These are phyloP conservation scores for Bombus pyrosoma DNA, from an alignment of 1,140 invertebrate genomes.

Conservation along the genomic window DNA sequence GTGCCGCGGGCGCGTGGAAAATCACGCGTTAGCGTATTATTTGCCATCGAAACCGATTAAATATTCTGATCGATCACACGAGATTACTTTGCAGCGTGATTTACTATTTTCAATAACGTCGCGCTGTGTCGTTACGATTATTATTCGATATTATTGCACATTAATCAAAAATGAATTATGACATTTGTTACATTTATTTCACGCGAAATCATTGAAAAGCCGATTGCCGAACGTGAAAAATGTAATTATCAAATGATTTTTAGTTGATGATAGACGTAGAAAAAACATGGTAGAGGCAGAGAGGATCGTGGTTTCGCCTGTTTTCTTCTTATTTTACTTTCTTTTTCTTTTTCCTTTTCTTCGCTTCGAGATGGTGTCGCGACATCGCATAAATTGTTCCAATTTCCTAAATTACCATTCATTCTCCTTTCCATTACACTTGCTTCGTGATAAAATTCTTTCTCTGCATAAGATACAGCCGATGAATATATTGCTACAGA, in stretches of 20 bases:
- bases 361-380: background rate
- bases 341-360: background rate
- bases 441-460: background rate
- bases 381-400: background rate
- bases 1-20: background rate
- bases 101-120: background rate
- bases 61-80: background rate
- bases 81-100: background rate
- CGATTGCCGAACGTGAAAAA: too few relatives aligned
- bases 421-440: background rate
- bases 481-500: background rate
- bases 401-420: slow-evolving; percentile 29
- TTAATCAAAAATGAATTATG: too few relatives aligned
- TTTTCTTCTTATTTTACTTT: background rate
- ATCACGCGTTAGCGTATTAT: background rate
- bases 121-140: too few relatives aligned
- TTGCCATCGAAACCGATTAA: background rate
- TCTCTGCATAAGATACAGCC: background rate
- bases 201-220: too few relatives aligned
- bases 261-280: background rate
- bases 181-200: too few relatives aligned
- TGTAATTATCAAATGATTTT: background rate
- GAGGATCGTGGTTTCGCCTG: background rate
- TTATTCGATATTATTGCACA: too few relatives aligned
- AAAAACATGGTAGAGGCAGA: background rate